Evolutionary conservation across 2,113 vertebrate species (phyloP), one percentile per base, ranked within the genome.

Genomic region (Tragulus kanchil): DNA sequence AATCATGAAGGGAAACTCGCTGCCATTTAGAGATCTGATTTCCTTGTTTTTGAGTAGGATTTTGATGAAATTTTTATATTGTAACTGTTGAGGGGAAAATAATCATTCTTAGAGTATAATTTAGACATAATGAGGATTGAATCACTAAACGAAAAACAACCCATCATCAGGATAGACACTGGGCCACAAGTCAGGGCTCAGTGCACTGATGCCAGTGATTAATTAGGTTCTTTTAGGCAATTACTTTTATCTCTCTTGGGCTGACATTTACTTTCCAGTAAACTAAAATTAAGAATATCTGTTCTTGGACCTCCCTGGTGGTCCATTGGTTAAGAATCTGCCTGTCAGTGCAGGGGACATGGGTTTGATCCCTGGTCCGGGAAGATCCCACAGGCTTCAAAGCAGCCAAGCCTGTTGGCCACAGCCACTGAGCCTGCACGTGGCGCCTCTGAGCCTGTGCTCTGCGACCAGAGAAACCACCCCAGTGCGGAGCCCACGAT

Each of bases 21-120:
- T 91, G 52, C 78, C 26, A 15, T 16, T 16, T 95, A 54, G 17
- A 65, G 13, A 73, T 73, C 42, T 79, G 28, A 65, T 94, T 90
- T 62, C 52, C 31, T 64, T 81, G 90, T 69, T 90, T 50, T 82
- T 45, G 3, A 81, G 50, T 5, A 92, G 28, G 16, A 21, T 88
- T 86, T 93, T 95, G 56, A 45, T 93, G 50, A 86, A 86, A 87
- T 71, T 92, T 95, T 96, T 64, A 84, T 6, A 64, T 31, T 56
- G 26, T n/a, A 92, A 45, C n/a, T 93, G n/a, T 87, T 96, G 59
- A 10, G 10, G 31, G 19, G 25, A 36, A 96, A 79, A 50, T 65
- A 81, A 78, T 78, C 48, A 31, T 95, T 97, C 54, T 78, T 77
- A 69, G 73, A 85, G 25, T 92, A 73, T 84, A 71, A 81, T 90